Evolutionary conservation across 2,113 vertebrate species (phyloP).

Genomic region (Lichenostomus cassidix): DNA sequence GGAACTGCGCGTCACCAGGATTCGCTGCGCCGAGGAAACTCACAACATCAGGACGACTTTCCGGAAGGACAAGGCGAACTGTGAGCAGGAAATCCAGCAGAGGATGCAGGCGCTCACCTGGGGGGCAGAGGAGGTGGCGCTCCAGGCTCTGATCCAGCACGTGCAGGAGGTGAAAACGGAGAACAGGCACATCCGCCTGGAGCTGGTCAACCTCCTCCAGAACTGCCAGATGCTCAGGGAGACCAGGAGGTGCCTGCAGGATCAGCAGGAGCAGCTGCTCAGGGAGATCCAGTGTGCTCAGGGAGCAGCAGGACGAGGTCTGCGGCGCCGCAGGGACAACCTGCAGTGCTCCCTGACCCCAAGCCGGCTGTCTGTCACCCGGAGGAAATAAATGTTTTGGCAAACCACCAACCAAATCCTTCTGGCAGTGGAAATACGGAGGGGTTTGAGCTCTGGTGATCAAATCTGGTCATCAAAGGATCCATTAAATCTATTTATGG

Average conservation of each 20-base stretch:
- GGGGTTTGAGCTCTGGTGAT: neutral
- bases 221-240: neutral
- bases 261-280: neutral
- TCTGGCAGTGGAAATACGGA: neutral
- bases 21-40: neutral
- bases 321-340: fast-evolving
- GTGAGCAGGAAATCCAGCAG: neutral
- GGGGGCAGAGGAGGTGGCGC: neutral
- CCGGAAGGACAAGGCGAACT: fast-evolving
- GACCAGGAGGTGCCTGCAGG: fast-evolving
- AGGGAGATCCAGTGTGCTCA: neutral
- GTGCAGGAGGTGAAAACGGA: neutral
- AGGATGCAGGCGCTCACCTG: neutral
- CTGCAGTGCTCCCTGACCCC: neutral
- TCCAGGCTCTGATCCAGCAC: neutral
- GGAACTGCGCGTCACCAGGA: neutral
- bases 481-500: neutral
- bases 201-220: neutral
- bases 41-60: neutral
- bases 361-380: fast-evolving
- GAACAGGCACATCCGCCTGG: neutral
- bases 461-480: neutral
- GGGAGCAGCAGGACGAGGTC: fast-evolving
- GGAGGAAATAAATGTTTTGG: fast-evolving
- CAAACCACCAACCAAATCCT: neutral